Conservation (phyloP, 2,888 invertebrate genomes). For the Ditylenchus weischeri region DNA sequence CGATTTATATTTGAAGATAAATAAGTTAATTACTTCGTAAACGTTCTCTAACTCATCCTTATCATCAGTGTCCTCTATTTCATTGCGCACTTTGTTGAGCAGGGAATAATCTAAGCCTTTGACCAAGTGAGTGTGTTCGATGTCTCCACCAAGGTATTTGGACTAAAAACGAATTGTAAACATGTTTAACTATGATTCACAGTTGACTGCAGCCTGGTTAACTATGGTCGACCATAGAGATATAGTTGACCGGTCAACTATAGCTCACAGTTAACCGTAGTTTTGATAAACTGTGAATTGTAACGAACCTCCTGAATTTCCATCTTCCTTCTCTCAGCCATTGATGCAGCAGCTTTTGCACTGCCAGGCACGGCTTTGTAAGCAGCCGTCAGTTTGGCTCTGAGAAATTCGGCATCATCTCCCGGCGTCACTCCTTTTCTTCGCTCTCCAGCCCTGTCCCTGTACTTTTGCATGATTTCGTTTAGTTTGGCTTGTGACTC, state of each 20-base stretch:
- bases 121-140: slow-evolving; percentile 98
- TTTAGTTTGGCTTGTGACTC: slow-evolving; percentile 48
- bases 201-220: too few species aligned
- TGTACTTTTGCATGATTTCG: slow-evolving; percentile 56
- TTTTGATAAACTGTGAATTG: too few species aligned
- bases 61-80: slow-evolving; percentile 65
- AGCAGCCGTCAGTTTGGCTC: slow-evolving; percentile 76
- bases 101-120: slow-evolving; percentile 91
- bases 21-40: slow-evolving; percentile 39
- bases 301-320: slow-evolving; percentile 38
- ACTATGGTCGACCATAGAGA: too few species aligned
- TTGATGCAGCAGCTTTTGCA: slow-evolving; percentile 15
- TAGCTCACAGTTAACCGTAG: too few species aligned
- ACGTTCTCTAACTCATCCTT: slow-evolving; percentile 62
- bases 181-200: too few species aligned
- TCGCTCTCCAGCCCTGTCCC: slow-evolving; percentile 60
- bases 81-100: slow-evolving; percentile 78
- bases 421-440: slow-evolving; percentile 45
- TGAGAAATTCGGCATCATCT: slow-evolving; percentile 68
- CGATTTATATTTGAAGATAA: slow-evolving; percentile 7
- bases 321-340: slow-evolving; percentile 78
- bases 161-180: slow-evolving; percentile 63
- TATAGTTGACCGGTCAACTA: too few species aligned
- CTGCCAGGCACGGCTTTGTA: slow-evolving; percentile 76
- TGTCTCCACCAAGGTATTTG: slow-evolving; percentile 99